Base-by-base conservation (phyloP, 2,888 invertebrate species). In the Acronicta psi region DNA sequence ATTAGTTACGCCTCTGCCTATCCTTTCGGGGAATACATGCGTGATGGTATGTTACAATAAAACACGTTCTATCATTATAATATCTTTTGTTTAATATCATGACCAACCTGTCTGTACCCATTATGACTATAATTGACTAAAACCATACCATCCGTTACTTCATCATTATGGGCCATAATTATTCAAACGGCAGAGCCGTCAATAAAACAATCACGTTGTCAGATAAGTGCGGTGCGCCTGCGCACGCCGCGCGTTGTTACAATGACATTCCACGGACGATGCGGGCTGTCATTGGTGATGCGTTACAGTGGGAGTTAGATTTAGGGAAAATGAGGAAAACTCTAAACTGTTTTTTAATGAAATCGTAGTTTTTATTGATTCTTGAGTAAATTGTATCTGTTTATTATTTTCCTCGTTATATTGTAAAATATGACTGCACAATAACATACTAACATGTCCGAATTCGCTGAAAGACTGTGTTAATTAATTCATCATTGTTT, bases 171-270 rank as follows among this genome's bases (percentile, higher is more conserved):
- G 52, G 49, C 63, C 56, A 73, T 77, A 77, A 69, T 75, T 77
- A 75, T 73, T 66, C 63, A 65, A 72, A 56, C 46, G 56, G 68
- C 62, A 66, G 68, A 55, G 61, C 51, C 54, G 77, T 71, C 59
- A 69, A 73, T 75, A 73, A 74, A 73, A 71, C 73, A 74, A 71
- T 76, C 76, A 73, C 78, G 70, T 69, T 63, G 55, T 43, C 58
- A 58, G 73, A 73, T 69, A 76, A 63, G 67, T 69, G 69, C 50
- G 74, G n/a, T 43, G 46, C 73, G 68, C 77, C 63, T 23, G 59
- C 69, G 68, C 70, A 61, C 38, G 69, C 66, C 73, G 73, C 76
- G 74, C 59, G 66, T 59, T 59, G 41, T 64, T 60, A 75, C 78
- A 77, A 77, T 77, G 58, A 57, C 69, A 77, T 75, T 77, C 77